Evolutionary conservation across 2,113 vertebrate species (phyloP).

Genomic region (Pachyramphus minor): DNA sequence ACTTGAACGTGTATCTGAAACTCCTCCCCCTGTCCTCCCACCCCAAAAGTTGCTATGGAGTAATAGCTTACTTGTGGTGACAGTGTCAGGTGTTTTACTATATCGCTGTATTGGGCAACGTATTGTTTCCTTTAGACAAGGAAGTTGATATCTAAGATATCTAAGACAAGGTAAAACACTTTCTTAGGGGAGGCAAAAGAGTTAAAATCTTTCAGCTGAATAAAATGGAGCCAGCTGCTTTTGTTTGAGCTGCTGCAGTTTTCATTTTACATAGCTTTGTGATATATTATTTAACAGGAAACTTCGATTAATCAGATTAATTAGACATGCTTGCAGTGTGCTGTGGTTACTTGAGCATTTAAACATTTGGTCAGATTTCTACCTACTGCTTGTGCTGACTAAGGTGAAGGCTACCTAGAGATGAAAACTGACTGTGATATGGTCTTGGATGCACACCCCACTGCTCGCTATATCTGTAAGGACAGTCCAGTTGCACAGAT

Average conservation of each 20-base stretch:
- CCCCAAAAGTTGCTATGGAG: not conserved
- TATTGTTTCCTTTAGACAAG: not conserved
- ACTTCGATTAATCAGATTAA: not conserved
- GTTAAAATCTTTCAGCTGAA: not conserved
- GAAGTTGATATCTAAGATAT: not conserved
- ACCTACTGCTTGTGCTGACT: not conserved
- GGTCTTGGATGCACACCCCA: not conserved
- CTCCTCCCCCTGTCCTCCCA: not conserved
- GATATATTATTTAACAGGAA: not conserved
- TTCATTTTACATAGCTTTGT: not conserved
- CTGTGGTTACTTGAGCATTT: not conserved
- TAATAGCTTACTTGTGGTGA: not conserved
- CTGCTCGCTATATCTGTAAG: not conserved
- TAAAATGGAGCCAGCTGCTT: not conserved
- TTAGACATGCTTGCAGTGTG: not conserved
- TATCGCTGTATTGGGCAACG: rapidly evolving
- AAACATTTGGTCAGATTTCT: not conserved
- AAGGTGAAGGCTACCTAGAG: not conserved
- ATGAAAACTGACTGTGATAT: not conserved
- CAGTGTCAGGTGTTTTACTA: not conserved
- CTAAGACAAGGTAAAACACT: not conserved
- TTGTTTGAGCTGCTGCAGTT: not conserved
- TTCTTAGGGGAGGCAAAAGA: not conserved
- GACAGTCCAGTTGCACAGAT: not conserved
- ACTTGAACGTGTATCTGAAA: not conserved